Evolutionary conservation across 2,888 invertebrate genomes (phyloP).

Genomic region (Pterostichus madidus): DNA sequence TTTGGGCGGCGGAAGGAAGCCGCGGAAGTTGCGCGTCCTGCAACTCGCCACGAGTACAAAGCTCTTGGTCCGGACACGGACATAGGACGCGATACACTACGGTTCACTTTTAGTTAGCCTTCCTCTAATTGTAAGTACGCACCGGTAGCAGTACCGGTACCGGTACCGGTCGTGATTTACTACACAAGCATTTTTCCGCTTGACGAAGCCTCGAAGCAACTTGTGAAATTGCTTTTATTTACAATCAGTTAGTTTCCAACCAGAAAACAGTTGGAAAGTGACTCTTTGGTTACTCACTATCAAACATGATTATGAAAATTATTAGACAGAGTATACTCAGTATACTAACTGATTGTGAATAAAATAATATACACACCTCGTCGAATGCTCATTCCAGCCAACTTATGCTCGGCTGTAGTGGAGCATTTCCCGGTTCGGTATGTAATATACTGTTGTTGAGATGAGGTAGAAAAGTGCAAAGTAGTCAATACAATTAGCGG

Average conservation of each 20-base stretch:
- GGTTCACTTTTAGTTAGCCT: conserved; percentile 72
- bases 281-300: too few species aligned
- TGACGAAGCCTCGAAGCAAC: neutral
- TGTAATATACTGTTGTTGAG: too few species aligned
- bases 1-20: conserved; percentile 60
- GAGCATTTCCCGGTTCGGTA: too few species aligned
- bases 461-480: neutral
- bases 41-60: conserved; percentile 42
- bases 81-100: conserved; percentile 65
- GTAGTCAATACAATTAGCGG: conserved; percentile 74
- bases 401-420: too few species aligned
- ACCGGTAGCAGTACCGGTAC: conserved; percentile 70
- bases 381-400: too few species aligned
- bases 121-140: conserved; percentile 73
- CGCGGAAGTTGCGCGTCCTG: conserved; percentile 66
- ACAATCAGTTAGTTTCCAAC: too few species aligned
- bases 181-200: conserved; percentile 17
- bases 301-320: too few species aligned
- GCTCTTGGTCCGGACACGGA: conserved; percentile 68
- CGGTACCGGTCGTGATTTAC: conserved; percentile 69
- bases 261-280: too few species aligned
- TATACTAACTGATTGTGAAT: too few species aligned
- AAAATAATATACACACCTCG: too few species aligned
- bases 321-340: too few species aligned
- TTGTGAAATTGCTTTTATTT: conserved; percentile 34